Base-by-base conservation (phyloP, 2,113 vertebrate species). In the Hippopotamus amphibius region DNA sequence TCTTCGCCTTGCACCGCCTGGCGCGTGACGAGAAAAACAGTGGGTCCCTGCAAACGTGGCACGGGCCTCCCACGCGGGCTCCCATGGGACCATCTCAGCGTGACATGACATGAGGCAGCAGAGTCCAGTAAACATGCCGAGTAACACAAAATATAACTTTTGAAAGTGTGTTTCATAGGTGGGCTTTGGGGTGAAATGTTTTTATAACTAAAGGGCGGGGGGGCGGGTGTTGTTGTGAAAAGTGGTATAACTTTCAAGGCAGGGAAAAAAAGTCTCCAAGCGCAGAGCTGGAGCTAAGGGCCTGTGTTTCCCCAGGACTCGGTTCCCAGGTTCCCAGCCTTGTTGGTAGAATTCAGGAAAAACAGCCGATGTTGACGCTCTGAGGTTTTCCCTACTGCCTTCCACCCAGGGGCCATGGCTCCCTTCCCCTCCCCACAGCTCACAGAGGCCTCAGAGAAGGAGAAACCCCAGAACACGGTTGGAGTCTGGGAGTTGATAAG, bases 1-100 rank as follows among this genome's bases (percentile, higher is more conserved):
- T 2, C 43, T 46, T 37, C 33, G 0, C 26, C 5, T 19, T 0
- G 11, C 77, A 8, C 17, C 0, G 0, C 46, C 63, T 2, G 1
- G 13, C 0, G 2, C 21, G 0, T 11, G 17, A 17, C 81, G 55
- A 66, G 79, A 66, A 6, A 7, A 37, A 30, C 16, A 4, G 15
- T 5, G 5, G 30, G 69, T 87, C 30, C 37, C 2, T 7, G 46
- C 41, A 30, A 17, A 61, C n/a, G 3, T 13, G 57, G 61, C 37
- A 2, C 37, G 37, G 37, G 37, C 37, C 37, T 37, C 37, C 37
- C 37, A 37, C 37, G 37, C 37, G 2, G 37, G 37, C 37, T 37
- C 21, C 66, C 84, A 4, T 0, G 0, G 1, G 61, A 16, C 16
- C 2, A 3, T 7, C 87, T 92, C 83, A 80, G 79, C 50, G 14